phyloP scores from a whole-genome alignment of 1,140 invertebrate genomes.

The Heliconius himera region DNA sequence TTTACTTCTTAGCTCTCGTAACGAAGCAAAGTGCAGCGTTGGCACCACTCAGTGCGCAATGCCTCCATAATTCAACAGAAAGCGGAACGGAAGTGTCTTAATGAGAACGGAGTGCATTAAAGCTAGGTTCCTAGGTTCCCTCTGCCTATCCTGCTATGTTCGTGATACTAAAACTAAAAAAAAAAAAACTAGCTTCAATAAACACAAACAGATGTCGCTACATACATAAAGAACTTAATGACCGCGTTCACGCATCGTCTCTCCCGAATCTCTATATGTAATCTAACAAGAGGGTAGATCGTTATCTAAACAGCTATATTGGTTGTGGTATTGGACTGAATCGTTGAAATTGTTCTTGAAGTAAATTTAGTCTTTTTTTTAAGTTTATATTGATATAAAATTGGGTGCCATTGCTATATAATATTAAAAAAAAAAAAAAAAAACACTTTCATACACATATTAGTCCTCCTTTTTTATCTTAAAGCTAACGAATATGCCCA shows the following conservation, averaged over 20 bases:
- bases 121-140: neutral
- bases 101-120: neutral
- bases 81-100: neutral
- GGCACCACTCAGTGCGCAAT: neutral
- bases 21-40: neutral
- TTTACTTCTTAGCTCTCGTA: neutral
- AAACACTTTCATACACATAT: too few species aligned
- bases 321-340: constrained; percentile 43
- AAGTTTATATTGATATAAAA: too few species aligned
- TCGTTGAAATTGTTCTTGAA: constrained; percentile 15
- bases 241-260: constrained; percentile 57
- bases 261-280: constrained; percentile 28
- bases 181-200: neutral
- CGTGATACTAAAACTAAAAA: too few species aligned
- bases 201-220: constrained; percentile 53
- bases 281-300: constrained; percentile 60
- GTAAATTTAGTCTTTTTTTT: neutral
- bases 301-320: constrained; percentile 56
- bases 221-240: constrained; percentile 1
- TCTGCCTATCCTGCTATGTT: neutral
- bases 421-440: too few species aligned
- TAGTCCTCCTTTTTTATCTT: too few species aligned
- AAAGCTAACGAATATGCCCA: too few species aligned
- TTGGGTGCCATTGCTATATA: too few species aligned
- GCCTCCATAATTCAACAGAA: neutral